Conservation (phyloP, 2,888 invertebrate species). For the Sipha maydis region DNA sequence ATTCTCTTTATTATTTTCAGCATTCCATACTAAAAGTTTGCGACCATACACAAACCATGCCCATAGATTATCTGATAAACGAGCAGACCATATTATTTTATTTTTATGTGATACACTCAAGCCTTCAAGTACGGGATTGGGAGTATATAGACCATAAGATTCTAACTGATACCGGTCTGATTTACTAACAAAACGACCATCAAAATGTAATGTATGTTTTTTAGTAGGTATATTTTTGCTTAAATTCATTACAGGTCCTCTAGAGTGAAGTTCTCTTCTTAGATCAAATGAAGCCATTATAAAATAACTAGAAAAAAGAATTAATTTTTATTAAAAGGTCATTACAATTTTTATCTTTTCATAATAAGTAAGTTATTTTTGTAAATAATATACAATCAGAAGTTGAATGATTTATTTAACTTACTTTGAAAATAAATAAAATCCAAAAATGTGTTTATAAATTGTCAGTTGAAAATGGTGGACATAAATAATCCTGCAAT, state of each 20-base stretch:
- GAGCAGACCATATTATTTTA: slow-evolving; percentile 60
- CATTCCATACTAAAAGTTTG: slow-evolving; percentile 86
- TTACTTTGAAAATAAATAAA: background rate
- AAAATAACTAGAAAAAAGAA: background rate
- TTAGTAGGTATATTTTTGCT: slow-evolving; percentile 38
- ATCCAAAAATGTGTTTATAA: background rate
- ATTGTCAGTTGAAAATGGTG: background rate
- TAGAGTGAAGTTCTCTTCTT: slow-evolving; percentile 52
- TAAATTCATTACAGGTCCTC: slow-evolving; percentile 48
- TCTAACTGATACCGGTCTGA: slow-evolving; percentile 59
- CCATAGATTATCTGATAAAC: slow-evolving; percentile 77
- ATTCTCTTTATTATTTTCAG: slow-evolving; percentile 66
- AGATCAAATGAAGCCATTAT: slow-evolving; percentile 53
- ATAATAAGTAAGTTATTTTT: too few species aligned
- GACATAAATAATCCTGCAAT: background rate
- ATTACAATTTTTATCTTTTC: too few species aligned
- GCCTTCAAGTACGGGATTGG: slow-evolving; percentile 55
- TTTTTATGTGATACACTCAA: slow-evolving; percentile 51
- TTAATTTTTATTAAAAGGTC: background rate
- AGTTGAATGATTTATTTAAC: too few species aligned
- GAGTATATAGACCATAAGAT: slow-evolving; percentile 54
- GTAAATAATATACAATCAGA: too few species aligned
- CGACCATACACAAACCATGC: slow-evolving; percentile 88
- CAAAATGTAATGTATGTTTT: slow-evolving; percentile 57
- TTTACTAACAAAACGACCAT: slow-evolving; percentile 58